phyloP scores from a whole-genome alignment of 1,140 invertebrate species.

The Tetraneura akinire region DNA sequence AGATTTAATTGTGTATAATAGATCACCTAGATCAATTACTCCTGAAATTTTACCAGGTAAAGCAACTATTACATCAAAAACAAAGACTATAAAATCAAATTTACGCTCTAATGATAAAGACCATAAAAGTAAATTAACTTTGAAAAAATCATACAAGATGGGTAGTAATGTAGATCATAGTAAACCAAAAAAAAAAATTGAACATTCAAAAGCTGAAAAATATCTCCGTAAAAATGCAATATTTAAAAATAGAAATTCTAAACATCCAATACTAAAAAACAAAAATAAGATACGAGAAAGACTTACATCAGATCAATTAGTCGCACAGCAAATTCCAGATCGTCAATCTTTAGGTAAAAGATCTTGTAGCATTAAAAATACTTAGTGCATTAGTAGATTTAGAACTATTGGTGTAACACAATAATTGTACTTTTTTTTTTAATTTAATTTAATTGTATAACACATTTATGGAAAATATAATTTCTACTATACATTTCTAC shows the following conservation, averaged over 20 bases:
- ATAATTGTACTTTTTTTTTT: too few species aligned
- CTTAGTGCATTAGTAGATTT: too few species aligned
- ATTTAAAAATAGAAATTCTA: not conserved
- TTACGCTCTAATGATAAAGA: conserved; percentile 19
- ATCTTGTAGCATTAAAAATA: conserved; percentile 25
- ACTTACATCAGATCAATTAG: conserved; percentile 12
- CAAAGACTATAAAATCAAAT: conserved; percentile 30
- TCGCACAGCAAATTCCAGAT: conserved; percentile 2
- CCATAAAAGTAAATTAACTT: not conserved
- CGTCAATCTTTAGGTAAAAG: not conserved
- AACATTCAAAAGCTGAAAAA: not conserved
- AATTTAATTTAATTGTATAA: too few species aligned
- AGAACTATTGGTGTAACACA: too few species aligned
- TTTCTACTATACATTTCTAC: too few species aligned
- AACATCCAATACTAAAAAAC: not conserved
- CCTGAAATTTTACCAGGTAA: conserved; percentile 13
- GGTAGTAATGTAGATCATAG: not conserved
- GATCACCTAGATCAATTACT: conserved; percentile 36
- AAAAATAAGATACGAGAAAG: conserved; percentile 15
- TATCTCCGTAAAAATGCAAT: not conserved
- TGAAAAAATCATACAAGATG: not conserved
- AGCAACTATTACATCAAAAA: conserved; percentile 2
- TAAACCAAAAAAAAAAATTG: conserved; percentile 16
- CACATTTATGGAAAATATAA: too few species aligned
- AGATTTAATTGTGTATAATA: conserved; percentile 7